Percentiles rank a stretch among this genome's conserved stretches.
Conservation (phyloP, 2,888 invertebrate species). For the Tillus elongatus region DNA sequence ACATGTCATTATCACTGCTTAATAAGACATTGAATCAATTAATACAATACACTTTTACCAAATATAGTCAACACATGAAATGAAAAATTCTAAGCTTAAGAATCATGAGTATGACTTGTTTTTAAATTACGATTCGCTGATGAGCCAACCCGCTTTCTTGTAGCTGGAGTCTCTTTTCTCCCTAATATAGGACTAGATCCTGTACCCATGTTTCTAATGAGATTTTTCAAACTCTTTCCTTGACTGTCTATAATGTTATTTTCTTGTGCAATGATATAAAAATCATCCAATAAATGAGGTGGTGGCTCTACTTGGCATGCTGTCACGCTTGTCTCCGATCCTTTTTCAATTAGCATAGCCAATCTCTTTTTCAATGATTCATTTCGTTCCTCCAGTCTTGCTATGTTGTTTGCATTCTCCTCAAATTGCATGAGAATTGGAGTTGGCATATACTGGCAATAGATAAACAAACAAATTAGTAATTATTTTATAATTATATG, state of each 20-base stretch:
- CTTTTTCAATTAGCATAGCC: conserved; percentile 44
- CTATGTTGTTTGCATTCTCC: conserved; percentile 71
- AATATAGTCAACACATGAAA: too few species aligned
- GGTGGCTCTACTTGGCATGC: conserved; percentile 61
- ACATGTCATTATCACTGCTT: too few species aligned
- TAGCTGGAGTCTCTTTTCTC: conserved; percentile 51
- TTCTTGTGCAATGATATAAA: conserved; percentile 80
- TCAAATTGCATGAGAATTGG: conserved; percentile 80
- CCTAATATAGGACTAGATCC: conserved; percentile 72
- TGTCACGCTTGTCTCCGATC: conserved; percentile 42
- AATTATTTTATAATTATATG: too few species aligned
- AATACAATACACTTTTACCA: too few species aligned
- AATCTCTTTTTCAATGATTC: conserved; percentile 55
- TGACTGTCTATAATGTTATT: conserved; percentile 52
- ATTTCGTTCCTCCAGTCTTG: conserved; percentile 77
- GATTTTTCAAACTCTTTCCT: conserved; percentile 65
- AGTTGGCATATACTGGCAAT: conserved; percentile 77
- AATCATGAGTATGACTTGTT: too few species aligned
- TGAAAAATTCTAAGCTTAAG: too few species aligned
- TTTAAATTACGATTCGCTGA: not conserved
- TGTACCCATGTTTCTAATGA: conserved; percentile 73
- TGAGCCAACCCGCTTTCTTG: conserved; percentile 41
- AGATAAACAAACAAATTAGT: conserved; percentile 27
- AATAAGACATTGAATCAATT: conserved; percentile 4
- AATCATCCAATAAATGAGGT: conserved; percentile 79